These are phyloP conservation scores for Achatina immaculata DNA, from an alignment of 1,140 invertebrate genomes.

Conservation along the genomic window DNA sequence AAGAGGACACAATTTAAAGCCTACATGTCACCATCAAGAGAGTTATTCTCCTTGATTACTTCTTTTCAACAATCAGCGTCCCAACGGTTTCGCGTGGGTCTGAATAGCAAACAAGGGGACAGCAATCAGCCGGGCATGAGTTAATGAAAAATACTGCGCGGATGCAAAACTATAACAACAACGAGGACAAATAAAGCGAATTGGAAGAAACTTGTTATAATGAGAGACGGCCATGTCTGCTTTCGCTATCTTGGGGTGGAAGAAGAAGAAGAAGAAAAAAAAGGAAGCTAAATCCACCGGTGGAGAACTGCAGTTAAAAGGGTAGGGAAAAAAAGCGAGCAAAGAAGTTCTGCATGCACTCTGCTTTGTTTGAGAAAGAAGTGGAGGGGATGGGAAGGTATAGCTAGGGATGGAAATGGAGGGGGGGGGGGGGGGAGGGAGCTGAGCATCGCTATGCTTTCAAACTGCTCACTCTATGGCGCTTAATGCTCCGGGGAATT, in stretches of 20 bases:
- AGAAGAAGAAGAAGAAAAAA: background rate
- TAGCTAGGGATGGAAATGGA: background rate
- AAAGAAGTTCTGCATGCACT: background rate
- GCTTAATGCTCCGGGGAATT: background rate
- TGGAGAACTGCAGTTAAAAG: too few species aligned
- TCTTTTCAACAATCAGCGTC: too few species aligned
- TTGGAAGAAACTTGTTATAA: background rate
- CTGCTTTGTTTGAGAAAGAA: background rate
- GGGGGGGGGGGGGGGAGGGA: background rate
- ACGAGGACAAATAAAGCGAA: background rate
- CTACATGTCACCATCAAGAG: too few species aligned
- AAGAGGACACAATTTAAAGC: too few species aligned
- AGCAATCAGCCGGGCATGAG: too few species aligned
- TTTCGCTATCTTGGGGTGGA: too few species aligned
- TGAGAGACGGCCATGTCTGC: background rate
- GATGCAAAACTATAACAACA: background rate
- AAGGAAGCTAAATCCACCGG: background rate
- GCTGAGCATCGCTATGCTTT: background rate
- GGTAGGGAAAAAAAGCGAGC: background rate
- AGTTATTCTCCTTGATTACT: too few species aligned
- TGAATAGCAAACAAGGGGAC: too few species aligned
- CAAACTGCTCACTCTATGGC: slow-evolving; percentile 14
- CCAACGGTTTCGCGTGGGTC: too few species aligned
- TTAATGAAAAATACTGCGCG: too few species aligned
- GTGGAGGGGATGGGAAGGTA: background rate